Evolutionary conservation across 2,113 vertebrate species (phyloP).

Genomic region (Tachysurus fulvidraco): DNA sequence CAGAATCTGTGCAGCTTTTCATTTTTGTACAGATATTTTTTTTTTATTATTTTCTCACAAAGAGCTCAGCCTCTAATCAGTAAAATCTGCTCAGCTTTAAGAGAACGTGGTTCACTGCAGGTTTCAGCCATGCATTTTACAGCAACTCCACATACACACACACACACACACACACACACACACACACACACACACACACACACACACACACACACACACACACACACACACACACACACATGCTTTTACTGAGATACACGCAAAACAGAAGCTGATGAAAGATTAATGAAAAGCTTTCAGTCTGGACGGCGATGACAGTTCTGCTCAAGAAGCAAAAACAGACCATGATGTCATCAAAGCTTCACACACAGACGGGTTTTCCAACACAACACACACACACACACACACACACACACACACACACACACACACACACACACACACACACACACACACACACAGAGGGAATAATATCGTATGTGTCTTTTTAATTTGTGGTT

Average conservation of each 20-base stretch:
- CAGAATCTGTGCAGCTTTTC: neutral
- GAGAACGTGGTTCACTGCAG: constrained; percentile 10
- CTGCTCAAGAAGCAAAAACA: constrained; percentile 59
- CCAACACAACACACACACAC: constrained; percentile 1
- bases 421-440: constrained; percentile 39
- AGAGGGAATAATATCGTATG: constrained; percentile 28
- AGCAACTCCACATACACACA: constrained; percentile 42
- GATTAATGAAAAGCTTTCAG: constrained; percentile 71
- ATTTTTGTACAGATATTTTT: neutral
- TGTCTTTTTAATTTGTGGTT: neutral
- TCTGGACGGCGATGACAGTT: constrained; percentile 56
- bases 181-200: constrained; percentile 2
- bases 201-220: neutral
- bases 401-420: constrained; percentile 44
- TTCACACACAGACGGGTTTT: constrained; percentile 28
- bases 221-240: constrained; percentile 49
- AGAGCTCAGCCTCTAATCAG: neutral
- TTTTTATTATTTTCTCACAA: neutral
- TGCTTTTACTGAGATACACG: constrained; percentile 54
- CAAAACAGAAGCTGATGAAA: constrained; percentile 65
- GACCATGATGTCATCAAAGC: constrained; percentile 62
- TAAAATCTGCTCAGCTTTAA: constrained; percentile 24
- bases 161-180: neutral
- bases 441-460: constrained; percentile 46
- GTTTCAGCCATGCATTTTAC: constrained; percentile 44